Conservation (phyloP, 2,888 invertebrate species). For the Chrysolina oricalcia region DNA sequence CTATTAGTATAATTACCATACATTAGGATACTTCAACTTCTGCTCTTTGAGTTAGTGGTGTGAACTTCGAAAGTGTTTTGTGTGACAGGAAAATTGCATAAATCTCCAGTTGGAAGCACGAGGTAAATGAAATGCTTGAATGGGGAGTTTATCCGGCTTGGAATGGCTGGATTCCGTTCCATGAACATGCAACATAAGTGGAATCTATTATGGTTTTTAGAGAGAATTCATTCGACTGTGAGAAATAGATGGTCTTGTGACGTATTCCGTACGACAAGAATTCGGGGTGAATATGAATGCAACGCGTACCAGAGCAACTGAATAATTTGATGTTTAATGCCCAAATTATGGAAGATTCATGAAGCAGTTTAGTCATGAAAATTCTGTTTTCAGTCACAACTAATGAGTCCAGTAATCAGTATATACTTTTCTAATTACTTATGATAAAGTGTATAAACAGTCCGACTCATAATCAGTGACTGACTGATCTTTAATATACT, state of each 20-base stretch:
- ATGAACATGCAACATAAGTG: background rate
- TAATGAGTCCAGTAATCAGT: too few relatives aligned
- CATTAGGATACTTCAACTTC: constrained; percentile 57
- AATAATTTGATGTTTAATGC: too few relatives aligned
- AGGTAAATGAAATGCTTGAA: constrained; percentile 5
- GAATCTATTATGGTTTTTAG: background rate
- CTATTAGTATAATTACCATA: constrained; percentile 62
- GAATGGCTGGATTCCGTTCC: constrained; percentile 1
- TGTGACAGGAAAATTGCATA: constrained; percentile 18
- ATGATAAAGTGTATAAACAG: too few relatives aligned
- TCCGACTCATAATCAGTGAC: too few relatives aligned
- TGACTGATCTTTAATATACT: too few relatives aligned
- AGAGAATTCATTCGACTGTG: background rate
- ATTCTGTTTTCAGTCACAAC: too few relatives aligned
- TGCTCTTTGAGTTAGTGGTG: constrained; percentile 44
- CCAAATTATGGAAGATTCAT: too few relatives aligned
- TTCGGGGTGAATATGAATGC: background rate
- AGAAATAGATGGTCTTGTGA: background rate
- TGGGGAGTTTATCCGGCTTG: background rate
- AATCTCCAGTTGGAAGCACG: background rate
- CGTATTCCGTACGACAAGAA: background rate
- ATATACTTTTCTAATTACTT: too few relatives aligned
- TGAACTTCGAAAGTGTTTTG: constrained; percentile 8
- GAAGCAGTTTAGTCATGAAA: too few relatives aligned
- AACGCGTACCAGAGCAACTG: background rate